Evolutionary conservation across 2,888 invertebrate species (phyloP), one percentile per base, ranked within the genome.

Genomic region (Nipponacmea schrenckii): DNA sequence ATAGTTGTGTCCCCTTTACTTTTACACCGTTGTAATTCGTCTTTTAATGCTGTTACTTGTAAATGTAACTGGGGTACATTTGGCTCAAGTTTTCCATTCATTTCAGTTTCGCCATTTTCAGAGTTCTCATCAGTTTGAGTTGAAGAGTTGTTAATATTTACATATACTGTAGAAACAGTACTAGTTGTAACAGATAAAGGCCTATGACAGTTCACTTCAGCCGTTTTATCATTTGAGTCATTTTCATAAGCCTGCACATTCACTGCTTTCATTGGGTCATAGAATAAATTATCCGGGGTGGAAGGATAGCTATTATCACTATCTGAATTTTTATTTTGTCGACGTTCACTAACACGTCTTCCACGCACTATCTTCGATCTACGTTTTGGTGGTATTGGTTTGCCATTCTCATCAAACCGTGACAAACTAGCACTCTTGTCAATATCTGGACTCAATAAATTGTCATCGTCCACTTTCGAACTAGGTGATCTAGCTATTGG

Each of bases 341-440:
- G 67, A 2, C 63, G 20, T 45, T 63, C 62, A 48, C 67, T 71
- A 20, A 71, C 62, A 15, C 67, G 39, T 63, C 67, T 67, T 24
- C 71, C 71, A 27, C 71, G 67, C 8, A 46, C 48, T 20, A 71
- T 63, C 67, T 64, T 68, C 10, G 71, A 71, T 31, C 56, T 79
- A 24, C 81, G 64, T 48, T 76, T 65, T 27, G 81, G 81, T 31
- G 80, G 76, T 45, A 81, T 76, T 39, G 81, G 81, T 70, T 75
- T 78, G 10, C 74, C 75, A 63, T 72, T 56, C 14, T 56, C 67
- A 20, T 64, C 71, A 50, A 48, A 56, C 66, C 75, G 68, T 24
- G 66, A n/a, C 0, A n/a, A 39, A 39, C 50, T 31, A 31, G 8
- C 26, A 68, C 50, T 39, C 44, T 63, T 63, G 12, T 63, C 45